Percentiles rank a stretch among this genome's conserved stretches.
Conservation (phyloP, 2,113 vertebrate genomes). For the Penelope pileata region DNA sequence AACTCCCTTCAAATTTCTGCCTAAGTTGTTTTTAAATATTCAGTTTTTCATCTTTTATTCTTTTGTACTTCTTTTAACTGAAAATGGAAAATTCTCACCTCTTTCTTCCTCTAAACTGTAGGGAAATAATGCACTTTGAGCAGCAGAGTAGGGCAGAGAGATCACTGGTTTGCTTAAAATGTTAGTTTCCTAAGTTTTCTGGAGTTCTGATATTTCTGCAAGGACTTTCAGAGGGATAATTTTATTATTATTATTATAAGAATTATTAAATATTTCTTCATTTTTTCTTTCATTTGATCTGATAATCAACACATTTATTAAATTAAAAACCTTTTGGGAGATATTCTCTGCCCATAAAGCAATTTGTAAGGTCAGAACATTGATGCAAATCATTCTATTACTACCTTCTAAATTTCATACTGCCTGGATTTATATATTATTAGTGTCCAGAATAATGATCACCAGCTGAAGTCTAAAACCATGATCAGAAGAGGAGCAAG, state of each 20-base stretch:
- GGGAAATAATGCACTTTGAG: not conserved
- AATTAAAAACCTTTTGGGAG: not conserved
- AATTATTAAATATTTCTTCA: too few relatives aligned
- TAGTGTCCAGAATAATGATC: slow-evolving; percentile 29
- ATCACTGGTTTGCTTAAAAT: not conserved
- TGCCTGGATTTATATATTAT: not conserved
- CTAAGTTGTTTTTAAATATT: not conserved
- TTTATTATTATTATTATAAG: not conserved
- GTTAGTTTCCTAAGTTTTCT: not conserved
- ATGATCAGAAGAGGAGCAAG: slow-evolving; percentile 18
- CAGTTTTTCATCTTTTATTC: rapidly evolving
- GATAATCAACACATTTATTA: not conserved
- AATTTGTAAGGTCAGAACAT: not conserved
- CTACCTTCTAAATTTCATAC: slow-evolving; percentile 11
- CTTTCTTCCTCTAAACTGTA: not conserved
- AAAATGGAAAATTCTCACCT: not conserved
- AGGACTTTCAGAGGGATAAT: not conserved
- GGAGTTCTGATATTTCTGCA: not conserved
- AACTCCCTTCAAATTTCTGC: not conserved
- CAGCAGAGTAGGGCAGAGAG: not conserved
- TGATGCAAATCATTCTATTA: not conserved
- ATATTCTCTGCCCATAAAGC: not conserved
- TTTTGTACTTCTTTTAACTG: not conserved
- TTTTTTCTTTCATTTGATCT: not conserved
- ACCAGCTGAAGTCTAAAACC: slow-evolving; percentile 30